Base-by-base conservation (phyloP, 1,140 invertebrate genomes). In the Fopius arisanus region DNA sequence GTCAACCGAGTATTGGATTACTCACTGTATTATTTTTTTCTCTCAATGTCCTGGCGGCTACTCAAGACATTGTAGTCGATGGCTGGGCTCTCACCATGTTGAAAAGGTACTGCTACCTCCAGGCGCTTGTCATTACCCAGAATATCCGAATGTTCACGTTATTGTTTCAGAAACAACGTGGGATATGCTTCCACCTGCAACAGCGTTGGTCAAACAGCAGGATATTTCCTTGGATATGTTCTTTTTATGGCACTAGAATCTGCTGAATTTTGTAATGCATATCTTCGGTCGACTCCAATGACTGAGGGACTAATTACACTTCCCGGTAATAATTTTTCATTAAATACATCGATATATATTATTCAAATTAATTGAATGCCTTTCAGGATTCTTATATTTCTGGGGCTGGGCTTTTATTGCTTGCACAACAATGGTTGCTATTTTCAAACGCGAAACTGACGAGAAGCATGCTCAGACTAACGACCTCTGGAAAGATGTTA, bases 181-280 rank as follows among this genome's bases (percentile, higher is more conserved):
- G 97, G 96, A n/a, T 97, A 99, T 89, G 98, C 98, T 7, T 99
- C 97, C 10, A 99, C 98, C 0, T 99, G 98, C 85, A 99, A 99
- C 83, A 96, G 95, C 80, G 97, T 99, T 9, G 98, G 98, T 16
- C 98, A 99, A 90, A 99, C 97, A 0, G 95, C 96, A 70, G 98
- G 98, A 0, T 98, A 96, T 87, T 99, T 99, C 83, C 87, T 99
- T 1, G 98, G 98, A 41, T 99, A 99, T 89, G 96, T 99, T 2
- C 88, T 99, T 10, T 99, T 99, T 85, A 92, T 99, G 81, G 96
- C 97, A 0, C 87, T 99, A n/a, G 97, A 99, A 87, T 99, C 98
- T 7, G 90, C 96, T 37, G 94, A 96, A 81, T 99, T 99, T 89
- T 98, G 96, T 82, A 99, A 99, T 82, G 94, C 90, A 70, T 99